phyloP scores from a whole-genome alignment of 2,113 vertebrate species.

The Turnix velox region DNA sequence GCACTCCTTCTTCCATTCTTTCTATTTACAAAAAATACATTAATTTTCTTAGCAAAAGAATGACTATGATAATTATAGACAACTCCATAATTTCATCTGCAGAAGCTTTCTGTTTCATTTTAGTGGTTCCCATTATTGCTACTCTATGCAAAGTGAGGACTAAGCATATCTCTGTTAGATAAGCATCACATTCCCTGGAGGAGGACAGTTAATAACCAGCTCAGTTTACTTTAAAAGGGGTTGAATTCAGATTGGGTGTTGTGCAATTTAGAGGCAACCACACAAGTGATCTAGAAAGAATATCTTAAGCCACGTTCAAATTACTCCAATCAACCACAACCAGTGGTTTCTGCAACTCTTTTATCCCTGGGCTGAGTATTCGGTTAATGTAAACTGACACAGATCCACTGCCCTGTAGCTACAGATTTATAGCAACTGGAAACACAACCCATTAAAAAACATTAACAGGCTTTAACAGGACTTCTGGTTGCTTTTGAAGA shows the following conservation, averaged over 20 bases:
- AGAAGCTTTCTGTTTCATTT: neutral
- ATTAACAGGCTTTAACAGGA: neutral
- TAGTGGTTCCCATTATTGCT: neutral
- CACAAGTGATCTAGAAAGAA: neutral
- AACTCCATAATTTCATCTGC: neutral
- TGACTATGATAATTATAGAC: neutral
- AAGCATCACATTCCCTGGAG: neutral
- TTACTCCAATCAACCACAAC: neutral
- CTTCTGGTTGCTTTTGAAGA: neutral
- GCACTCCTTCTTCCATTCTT: neutral
- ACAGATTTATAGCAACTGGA: neutral
- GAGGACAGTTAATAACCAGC: neutral
- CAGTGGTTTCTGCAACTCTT: neutral
- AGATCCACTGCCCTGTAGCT: neutral
- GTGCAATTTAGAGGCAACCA: neutral
- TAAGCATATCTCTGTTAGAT: neutral
- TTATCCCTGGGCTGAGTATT: neutral
- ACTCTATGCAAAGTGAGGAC: neutral
- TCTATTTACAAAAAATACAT: neutral
- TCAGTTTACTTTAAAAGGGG: neutral
- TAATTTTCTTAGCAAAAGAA: neutral
- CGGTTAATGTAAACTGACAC: neutral
- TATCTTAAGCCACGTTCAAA: neutral
- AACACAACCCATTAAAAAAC: conserved; percentile 13
- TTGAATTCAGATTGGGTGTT: neutral